These are phyloP conservation scores for Tribolium madens DNA, from an alignment of 1,140 invertebrate species.

Conservation along the genomic window DNA sequence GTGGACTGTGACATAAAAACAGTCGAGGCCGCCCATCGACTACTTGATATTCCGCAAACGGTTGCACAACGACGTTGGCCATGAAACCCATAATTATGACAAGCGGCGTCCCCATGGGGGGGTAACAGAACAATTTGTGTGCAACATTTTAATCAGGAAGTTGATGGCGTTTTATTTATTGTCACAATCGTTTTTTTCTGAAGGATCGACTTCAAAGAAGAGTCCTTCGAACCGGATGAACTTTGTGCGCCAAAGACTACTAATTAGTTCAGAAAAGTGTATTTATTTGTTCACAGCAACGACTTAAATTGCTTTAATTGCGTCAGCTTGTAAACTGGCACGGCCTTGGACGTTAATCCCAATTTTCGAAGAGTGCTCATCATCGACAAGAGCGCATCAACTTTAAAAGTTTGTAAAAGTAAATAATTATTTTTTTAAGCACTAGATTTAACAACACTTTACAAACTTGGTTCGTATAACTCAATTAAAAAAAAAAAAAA, in stretches of 20 bases:
- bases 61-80: constrained; percentile 38
- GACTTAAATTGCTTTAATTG: constrained; percentile 34
- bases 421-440: background rate
- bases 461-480: too few relatives aligned
- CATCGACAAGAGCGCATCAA: background rate
- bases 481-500: background rate
- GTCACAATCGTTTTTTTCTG: background rate
- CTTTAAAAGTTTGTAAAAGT: background rate
- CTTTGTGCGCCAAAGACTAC: background rate
- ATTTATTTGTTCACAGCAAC: background rate
- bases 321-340: constrained; percentile 25
- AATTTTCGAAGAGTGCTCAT: constrained; percentile 18
- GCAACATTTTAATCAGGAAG: constrained; percentile 37
- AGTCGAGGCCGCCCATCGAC: constrained; percentile 11
- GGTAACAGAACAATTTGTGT: constrained; percentile 1
- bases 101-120: constrained; percentile 21
- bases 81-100: constrained; percentile 25
- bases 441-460: background rate
- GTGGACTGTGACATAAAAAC: background rate
- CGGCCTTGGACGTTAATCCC: constrained; percentile 23
- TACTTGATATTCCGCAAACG: constrained; percentile 35
- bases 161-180: background rate
- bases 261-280: background rate
- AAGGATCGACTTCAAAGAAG: background rate
- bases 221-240: background rate